These are phyloP conservation scores for Turdus rufiventris DNA, from an alignment of 2,113 vertebrate species.

Conservation along the genomic window DNA sequence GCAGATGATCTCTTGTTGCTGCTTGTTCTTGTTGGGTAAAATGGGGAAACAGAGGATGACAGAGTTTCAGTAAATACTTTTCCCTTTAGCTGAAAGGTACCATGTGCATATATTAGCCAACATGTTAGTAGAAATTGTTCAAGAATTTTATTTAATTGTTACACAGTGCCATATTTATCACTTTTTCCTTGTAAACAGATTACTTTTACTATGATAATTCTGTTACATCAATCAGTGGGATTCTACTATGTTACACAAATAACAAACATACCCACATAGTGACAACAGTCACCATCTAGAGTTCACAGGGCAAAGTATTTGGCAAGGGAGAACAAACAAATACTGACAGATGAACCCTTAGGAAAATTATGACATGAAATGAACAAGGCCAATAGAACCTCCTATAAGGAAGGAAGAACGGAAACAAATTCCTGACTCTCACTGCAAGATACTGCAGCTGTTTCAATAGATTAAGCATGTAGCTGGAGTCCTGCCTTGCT, in stretches of 20 bases:
- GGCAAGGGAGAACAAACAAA: not conserved
- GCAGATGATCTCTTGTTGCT: not conserved
- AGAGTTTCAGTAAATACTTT: not conserved
- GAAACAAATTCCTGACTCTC: not conserved
- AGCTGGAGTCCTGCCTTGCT: not conserved
- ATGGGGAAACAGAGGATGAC: not conserved
- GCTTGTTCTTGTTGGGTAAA: not conserved
- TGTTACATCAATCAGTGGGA: not conserved
- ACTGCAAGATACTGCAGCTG: not conserved
- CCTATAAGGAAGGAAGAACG: not conserved
- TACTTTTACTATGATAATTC: not conserved
- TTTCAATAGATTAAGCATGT: not conserved
- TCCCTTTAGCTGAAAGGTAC: not conserved
- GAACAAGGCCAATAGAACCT: not conserved
- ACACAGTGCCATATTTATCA: not conserved
- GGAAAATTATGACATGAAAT: not conserved
- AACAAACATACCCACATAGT: not conserved
- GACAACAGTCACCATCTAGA: not conserved
- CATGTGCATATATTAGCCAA: not conserved
- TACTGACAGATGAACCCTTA: not conserved
- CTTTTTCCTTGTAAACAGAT: not conserved
- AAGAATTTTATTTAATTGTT: not conserved
- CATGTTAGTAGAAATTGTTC: not conserved
- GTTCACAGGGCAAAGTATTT: not conserved
- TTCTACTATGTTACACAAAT: not conserved